Evolutionary conservation across 64 coral and sea anemone genomes (phyloP).

Genomic region (Montipora capricornis): DNA sequence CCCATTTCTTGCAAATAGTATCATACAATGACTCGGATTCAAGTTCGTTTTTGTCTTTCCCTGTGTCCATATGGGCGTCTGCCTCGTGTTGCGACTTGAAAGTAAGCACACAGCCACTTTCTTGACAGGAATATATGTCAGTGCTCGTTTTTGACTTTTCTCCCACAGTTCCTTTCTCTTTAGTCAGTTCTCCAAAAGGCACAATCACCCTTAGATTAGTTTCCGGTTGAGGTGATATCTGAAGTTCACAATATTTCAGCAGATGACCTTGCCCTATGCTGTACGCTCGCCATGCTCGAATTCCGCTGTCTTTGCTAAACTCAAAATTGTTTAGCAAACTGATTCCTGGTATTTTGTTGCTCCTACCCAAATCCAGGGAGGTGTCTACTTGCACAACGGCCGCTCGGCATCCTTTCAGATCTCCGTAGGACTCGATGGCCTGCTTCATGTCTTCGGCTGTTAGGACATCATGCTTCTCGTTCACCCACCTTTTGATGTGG

Average conservation of each 20-base stretch:
- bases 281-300: not conserved
- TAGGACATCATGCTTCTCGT: not conserved
- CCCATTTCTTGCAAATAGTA: conserved; percentile 6
- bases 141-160: not conserved
- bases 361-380: not conserved
- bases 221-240: not conserved
- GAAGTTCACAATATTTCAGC: not conserved
- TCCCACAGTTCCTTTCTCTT: not conserved
- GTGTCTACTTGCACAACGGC: not conserved
- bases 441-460: not conserved
- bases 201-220: not conserved
- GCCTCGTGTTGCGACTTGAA: not conserved
- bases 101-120: conserved; percentile 16
- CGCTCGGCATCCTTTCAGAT: not conserved
- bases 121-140: conserved; percentile 30
- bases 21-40: conserved; percentile 29
- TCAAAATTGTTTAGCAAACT: not conserved
- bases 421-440: not conserved
- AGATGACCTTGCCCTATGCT: not conserved
- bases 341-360: not conserved
- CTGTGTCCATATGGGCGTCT: conserved; percentile 26
- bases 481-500: not conserved
- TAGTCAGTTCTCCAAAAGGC: not conserved
- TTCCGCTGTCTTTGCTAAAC: not conserved
- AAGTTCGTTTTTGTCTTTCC: not conserved